Evolutionary conservation across 2,888 invertebrate genomes (phyloP).

Genomic region (Leptopilina drosophilae): DNA sequence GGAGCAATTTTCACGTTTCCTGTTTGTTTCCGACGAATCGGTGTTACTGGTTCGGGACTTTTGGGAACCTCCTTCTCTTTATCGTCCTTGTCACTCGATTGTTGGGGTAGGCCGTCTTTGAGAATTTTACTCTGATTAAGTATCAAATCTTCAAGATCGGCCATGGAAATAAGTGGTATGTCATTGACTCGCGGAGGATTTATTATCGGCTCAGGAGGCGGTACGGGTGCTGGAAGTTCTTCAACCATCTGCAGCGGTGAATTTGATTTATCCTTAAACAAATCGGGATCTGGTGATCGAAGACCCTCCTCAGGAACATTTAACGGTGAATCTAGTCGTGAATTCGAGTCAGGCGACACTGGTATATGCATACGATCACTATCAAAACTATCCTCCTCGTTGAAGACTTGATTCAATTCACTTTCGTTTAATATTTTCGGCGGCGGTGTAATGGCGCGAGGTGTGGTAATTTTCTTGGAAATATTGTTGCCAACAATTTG

Average conservation of each 20-base stretch:
- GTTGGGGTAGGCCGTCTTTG: conserved; percentile 5
- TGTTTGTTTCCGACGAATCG: conserved; percentile 30
- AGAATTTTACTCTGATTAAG: conserved; percentile 26
- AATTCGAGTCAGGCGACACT: conserved; percentile 2
- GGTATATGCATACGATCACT: background rate
- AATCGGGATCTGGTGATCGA: conserved; percentile 64
- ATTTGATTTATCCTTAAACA: conserved; percentile 33
- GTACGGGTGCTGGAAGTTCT: conserved; percentile 1
- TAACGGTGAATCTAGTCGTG: conserved; percentile 53
- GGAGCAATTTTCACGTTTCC: conserved; percentile 33
- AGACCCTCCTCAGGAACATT: conserved; percentile 58
- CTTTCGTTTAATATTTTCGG: conserved; percentile 11
- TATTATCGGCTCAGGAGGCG: conserved; percentile 11
- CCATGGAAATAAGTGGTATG: conserved; percentile 5
- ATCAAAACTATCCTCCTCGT: conserved; percentile 15
- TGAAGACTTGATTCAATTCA: background rate
- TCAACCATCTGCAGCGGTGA: background rate
- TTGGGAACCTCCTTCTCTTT: conserved; percentile 19
- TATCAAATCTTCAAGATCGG: conserved; percentile 19
- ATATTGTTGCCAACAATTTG: conserved; percentile 57
- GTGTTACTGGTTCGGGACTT: conserved; percentile 15
- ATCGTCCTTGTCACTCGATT: background rate
- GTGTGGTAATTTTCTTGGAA: conserved; percentile 49
- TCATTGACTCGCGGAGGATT: conserved; percentile 16
- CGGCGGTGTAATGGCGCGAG: conserved; percentile 4